phyloP scores from a whole-genome alignment of 2,888 invertebrate species.

The Megalurothrips usitatus region DNA sequence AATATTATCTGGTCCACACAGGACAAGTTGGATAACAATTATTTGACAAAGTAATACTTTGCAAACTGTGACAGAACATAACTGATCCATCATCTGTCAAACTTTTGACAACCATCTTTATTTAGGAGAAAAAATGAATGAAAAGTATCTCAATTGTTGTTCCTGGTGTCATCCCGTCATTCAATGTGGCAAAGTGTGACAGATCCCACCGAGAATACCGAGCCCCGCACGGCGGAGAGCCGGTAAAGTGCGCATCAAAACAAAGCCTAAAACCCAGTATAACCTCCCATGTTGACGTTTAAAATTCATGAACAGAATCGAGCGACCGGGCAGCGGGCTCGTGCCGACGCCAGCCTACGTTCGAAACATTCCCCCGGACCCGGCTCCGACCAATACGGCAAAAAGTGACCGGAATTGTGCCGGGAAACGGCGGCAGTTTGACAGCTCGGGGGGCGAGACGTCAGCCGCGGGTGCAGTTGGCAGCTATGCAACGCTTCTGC shows the following conservation, averaged over 20 bases:
- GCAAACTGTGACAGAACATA: background rate
- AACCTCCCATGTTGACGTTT: constrained; percentile 15
- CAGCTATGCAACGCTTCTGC: background rate
- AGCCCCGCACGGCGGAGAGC: background rate
- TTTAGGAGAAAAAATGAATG: background rate
- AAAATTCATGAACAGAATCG: background rate
- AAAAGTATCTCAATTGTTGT: background rate
- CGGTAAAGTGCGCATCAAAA: background rate
- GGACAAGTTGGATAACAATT: too few relatives aligned
- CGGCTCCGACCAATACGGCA: too few relatives aligned
- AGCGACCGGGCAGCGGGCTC: background rate
- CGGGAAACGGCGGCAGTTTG: background rate
- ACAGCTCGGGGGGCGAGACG: background rate
- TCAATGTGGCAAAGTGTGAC: too few relatives aligned
- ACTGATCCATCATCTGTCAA: background rate
- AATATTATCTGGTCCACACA: too few relatives aligned
- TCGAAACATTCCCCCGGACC: too few relatives aligned
- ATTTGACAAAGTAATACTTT: too few relatives aligned
- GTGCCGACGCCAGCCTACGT: too few relatives aligned
- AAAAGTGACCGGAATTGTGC: too few relatives aligned
- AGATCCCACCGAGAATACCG: too few relatives aligned
- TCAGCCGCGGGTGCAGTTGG: background rate
- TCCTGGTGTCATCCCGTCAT: too few relatives aligned
- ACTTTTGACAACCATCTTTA: background rate
- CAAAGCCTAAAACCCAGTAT: constrained; percentile 11